A percentile compares a stretch with the other conserved stretches of the same genome.
Evolutionary conservation across 2,797 vertebrate genomes (phyloP).

Genomic region (Tenualosa thibaudeaui): DNA sequence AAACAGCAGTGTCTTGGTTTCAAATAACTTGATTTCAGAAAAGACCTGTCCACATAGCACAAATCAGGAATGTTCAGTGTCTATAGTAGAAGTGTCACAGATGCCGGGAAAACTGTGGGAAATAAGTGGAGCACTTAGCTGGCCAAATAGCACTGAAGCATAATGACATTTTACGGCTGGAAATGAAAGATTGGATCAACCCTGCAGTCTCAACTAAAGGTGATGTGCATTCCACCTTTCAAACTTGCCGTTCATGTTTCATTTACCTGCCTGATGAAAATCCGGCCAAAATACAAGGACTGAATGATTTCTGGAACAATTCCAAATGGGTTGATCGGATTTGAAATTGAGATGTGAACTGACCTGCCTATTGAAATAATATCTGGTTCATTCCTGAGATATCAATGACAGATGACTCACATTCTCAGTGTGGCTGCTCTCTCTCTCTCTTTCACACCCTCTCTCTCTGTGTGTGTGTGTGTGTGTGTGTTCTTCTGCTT

Average conservation of each 20-base stretch:
- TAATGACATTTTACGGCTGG: background rate
- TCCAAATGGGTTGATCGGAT: background rate
- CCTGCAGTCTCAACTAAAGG: background rate
- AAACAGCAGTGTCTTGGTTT: background rate
- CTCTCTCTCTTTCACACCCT: no score
- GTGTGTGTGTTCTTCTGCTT: background rate
- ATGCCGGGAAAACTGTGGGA: background rate
- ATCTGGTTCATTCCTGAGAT: background rate
- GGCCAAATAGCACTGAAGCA: slow-evolving; percentile 1
- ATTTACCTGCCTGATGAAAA: slow-evolving; percentile 8
- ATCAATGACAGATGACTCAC: background rate
- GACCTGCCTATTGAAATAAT: slow-evolving; percentile 1
- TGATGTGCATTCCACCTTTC: slow-evolving; percentile 15
- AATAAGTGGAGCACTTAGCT: background rate
- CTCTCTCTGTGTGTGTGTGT: background rate
- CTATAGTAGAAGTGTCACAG: background rate
- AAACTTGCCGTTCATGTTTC: slow-evolving; percentile 4
- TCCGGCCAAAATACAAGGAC: background rate
- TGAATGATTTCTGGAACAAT: background rate
- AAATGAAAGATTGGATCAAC: background rate
- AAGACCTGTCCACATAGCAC: background rate
- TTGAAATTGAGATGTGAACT: slow-evolving; percentile 13
- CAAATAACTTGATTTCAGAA: background rate
- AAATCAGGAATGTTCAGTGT: background rate
- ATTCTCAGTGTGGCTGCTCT: background rate